These are phyloP conservation scores for Syngnathoides biaculeatus DNA, from an alignment of 2,113 vertebrate species.

Conservation along the genomic window DNA sequence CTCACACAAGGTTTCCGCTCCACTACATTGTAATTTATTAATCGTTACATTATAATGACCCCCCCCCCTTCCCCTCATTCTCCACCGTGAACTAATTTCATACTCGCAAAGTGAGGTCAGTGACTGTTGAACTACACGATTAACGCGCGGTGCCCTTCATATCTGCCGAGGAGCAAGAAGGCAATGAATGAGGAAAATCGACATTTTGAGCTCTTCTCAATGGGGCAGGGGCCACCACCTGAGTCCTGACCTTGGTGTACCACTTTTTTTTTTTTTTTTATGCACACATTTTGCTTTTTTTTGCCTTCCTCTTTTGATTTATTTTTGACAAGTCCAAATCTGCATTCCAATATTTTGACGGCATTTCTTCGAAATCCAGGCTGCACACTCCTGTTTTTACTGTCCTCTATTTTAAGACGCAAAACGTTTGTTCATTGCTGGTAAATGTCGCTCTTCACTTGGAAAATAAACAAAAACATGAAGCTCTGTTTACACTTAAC, in stretches of 20 bases:
- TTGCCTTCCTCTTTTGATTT: too few species aligned
- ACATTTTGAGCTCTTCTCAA: not conserved
- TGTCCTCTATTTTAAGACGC: too few species aligned
- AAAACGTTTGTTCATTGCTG: too few species aligned
- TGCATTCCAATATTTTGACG: too few species aligned
- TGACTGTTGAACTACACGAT: conserved; percentile 25
- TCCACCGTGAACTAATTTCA: conserved; percentile 47
- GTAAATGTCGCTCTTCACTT: too few species aligned
- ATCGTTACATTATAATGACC: conserved; percentile 59
- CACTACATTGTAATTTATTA: conserved; percentile 50
- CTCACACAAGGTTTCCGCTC: conserved; percentile 23
- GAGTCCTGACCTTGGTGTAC: not conserved
- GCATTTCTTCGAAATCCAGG: too few species aligned
- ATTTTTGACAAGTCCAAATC: too few species aligned
- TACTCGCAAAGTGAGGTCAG: conserved; percentile 19
- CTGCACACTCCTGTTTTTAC: too few species aligned
- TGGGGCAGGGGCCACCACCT: not conserved
- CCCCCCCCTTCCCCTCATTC: not conserved
- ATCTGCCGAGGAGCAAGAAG: conserved; percentile 2
- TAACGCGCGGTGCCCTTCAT: conserved; percentile 37
- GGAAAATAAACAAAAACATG: too few species aligned
- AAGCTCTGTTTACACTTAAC: too few species aligned
- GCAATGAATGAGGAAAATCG: not conserved
- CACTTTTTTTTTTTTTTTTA: too few species aligned
- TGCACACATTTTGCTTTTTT: too few species aligned